Base-by-base conservation (phyloP, 2,113 vertebrate species). In the Micromys minutus region DNA sequence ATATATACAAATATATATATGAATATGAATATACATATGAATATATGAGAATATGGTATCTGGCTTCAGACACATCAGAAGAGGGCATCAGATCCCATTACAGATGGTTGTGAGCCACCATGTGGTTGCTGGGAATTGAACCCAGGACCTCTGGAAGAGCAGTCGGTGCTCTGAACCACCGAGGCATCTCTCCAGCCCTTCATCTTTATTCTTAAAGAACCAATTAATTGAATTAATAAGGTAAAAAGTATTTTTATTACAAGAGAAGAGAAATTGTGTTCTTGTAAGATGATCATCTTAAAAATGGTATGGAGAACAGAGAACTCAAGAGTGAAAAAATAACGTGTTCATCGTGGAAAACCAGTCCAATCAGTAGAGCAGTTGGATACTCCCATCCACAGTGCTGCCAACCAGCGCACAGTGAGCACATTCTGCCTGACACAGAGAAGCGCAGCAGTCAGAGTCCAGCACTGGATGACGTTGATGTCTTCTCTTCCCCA, bases 231-330 rank as follows among this genome's bases (percentile, higher is more conserved):
- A 94, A 79, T 42, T 92, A 76, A 85, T 75, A 92, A 90, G 67
- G 36, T 67, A 69, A 93, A 80, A 59, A 93, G 36, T 57, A 47
- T 42, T 80, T 87, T 42, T 79, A 39, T 88, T 69, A 91, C 88
- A 93, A 74, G 63, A 42, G 83, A 67, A 50, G 29, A 71, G 69
- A 75, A 83, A 81, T 91, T 83, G 4, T 63, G 45, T 11, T 75
- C 4, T 76, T 21, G 61, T 92, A 84, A 92, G 34, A 19, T 91
- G 26, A 69, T 45, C 59, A 31, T 21, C 63, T 63, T 10, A 79
- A n/a, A 83, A 74, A 31, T 63, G 22, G 10, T 85, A 45, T 31
- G 15, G 79, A 61, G 52, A 59, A 72, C 83, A 39, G 63, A 1
- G 17, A 72, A 83, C 31, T 74, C n/a, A n/a, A n/a, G n/a, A n/a